These are phyloP conservation scores for Ephialtes manifestator DNA, from an alignment of 2,888 invertebrate genomes.

Conservation along the genomic window DNA sequence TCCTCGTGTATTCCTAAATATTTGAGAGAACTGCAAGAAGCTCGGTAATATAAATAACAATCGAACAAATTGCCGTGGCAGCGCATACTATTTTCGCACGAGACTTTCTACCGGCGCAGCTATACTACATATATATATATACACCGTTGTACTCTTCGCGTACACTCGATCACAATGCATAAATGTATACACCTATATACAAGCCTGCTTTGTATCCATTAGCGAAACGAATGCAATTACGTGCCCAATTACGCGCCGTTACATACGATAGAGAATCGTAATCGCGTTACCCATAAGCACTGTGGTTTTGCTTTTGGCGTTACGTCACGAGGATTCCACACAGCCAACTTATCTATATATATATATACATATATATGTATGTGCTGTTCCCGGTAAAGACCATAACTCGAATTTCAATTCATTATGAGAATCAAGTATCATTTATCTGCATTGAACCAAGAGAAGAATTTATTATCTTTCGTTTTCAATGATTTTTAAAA, in stretches of 20 bases:
- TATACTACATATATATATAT: constrained; percentile 12
- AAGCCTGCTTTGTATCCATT: constrained; percentile 59
- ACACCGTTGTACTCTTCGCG: constrained; percentile 38
- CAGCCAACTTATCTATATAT: neutral
- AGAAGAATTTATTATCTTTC: neutral
- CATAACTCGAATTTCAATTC: constrained; percentile 18
- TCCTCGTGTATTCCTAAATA: constrained; percentile 57
- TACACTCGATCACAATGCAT: neutral
- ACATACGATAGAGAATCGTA: constrained; percentile 60
- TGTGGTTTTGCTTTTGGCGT: constrained; percentile 27
- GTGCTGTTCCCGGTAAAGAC: neutral
- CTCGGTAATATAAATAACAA: constrained; percentile 64
- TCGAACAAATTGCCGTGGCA: constrained; percentile 62
- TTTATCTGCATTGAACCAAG: too few species aligned
- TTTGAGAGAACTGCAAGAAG: constrained; percentile 36
- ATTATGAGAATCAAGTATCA: constrained; percentile 19
- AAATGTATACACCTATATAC: neutral
- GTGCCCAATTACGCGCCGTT: constrained; percentile 64
- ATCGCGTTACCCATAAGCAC: constrained; percentile 68
- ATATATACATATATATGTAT: neutral
- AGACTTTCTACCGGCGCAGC: constrained; percentile 56
- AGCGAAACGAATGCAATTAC: constrained; percentile 65
- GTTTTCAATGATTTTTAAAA: too few species aligned
- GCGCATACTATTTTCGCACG: constrained; percentile 58
- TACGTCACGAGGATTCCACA: constrained; percentile 49